phyloP scores from a whole-genome alignment of 2,797 vertebrate species.

The Erithacus rubecula region DNA sequence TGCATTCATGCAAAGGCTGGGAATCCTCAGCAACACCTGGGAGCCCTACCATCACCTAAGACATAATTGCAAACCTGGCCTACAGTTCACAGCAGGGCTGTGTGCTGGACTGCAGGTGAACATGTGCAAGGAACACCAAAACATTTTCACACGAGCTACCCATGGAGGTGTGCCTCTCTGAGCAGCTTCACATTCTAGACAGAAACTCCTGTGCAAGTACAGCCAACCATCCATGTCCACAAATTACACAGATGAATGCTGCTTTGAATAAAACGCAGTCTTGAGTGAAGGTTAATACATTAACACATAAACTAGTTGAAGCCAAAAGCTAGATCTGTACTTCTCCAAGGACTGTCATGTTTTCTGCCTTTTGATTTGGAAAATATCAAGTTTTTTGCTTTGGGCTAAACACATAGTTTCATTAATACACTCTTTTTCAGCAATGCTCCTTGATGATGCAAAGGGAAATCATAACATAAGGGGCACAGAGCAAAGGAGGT shows the following conservation, averaged over 20 bases:
- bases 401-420: not conserved
- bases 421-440: not conserved
- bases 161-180: not conserved
- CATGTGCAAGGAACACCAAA: not conserved
- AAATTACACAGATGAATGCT: not conserved
- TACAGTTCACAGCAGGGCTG: not conserved
- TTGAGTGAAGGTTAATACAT: not conserved
- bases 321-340: not conserved
- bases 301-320: not conserved
- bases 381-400: not conserved
- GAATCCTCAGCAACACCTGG: not conserved
- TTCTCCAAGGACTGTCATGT: not conserved
- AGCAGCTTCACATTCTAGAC: not conserved
- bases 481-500: not conserved
- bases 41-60: not conserved
- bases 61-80: not conserved
- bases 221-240: not conserved
- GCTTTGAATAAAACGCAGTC: not conserved
- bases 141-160: not conserved
- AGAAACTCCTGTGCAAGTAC: not conserved
- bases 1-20: not conserved
- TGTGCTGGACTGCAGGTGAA: not conserved
- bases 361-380: slow-evolving; percentile 18
- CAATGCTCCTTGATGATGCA: not conserved
- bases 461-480: not conserved